These are phyloP conservation scores for Frieseomelitta varia DNA, from an alignment of 1,140 invertebrate genomes.

Conservation along the genomic window DNA sequence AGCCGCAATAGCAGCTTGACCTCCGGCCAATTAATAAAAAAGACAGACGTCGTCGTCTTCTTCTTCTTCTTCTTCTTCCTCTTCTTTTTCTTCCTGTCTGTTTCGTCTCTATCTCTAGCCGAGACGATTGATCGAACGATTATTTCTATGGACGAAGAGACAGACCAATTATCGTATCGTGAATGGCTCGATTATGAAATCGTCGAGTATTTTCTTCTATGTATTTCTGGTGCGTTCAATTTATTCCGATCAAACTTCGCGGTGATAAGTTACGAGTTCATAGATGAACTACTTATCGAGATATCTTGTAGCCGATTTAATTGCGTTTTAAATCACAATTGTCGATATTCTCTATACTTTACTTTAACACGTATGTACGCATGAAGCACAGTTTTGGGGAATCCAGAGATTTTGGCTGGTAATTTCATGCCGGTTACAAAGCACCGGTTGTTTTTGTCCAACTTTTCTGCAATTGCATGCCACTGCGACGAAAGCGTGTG, in stretches of 20 bases:
- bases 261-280: background rate
- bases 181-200: background rate
- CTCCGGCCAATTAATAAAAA: background rate
- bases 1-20: constrained; percentile 6
- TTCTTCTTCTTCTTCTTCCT: background rate
- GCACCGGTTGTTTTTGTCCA: background rate
- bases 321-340: background rate
- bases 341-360: background rate
- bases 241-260: background rate
- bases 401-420: too few species aligned
- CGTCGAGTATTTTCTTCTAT: too few species aligned
- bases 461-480: constrained; percentile 1
- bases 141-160: background rate
- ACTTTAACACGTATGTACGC: background rate
- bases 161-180: background rate
- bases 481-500: background rate
- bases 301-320: constrained; percentile 51
- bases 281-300: constrained; percentile 61
- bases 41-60: too few species aligned
- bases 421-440: background rate
- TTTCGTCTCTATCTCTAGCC: background rate
- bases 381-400: background rate
- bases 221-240: background rate
- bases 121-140: background rate
- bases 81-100: background rate